Evolutionary conservation across 2,888 invertebrate genomes (phyloP).

Genomic region (Cheilosia vulpina): DNA sequence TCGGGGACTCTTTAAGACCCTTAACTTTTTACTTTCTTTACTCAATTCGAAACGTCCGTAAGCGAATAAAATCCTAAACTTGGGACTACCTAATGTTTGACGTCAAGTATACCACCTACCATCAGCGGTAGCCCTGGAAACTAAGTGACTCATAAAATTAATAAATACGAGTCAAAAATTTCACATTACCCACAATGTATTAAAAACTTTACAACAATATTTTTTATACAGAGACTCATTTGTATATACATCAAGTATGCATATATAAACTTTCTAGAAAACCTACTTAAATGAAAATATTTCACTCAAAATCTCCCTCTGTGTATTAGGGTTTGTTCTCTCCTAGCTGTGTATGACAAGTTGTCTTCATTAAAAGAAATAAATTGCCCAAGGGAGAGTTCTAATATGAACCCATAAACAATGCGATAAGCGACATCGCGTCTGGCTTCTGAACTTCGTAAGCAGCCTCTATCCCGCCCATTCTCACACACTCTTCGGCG

Average conservation of each 20-base stretch:
- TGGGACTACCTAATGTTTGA: too few relatives aligned
- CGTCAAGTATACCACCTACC: too few relatives aligned
- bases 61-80: too few relatives aligned
- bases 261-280: slow-evolving; percentile 10
- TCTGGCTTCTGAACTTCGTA: slow-evolving; percentile 68
- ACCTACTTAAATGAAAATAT: slow-evolving; percentile 58
- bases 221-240: slow-evolving; percentile 12
- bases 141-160: too few relatives aligned
- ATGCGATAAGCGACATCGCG: slow-evolving; percentile 70
- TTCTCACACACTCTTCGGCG: slow-evolving; percentile 21
- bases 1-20: too few relatives aligned
- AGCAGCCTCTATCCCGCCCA: slow-evolving; percentile 52
- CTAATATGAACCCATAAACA: slow-evolving; percentile 73
- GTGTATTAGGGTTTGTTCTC: slow-evolving; percentile 59
- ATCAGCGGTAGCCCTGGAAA: too few relatives aligned
- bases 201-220: slow-evolving; percentile 1
- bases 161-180: too few relatives aligned
- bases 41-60: too few relatives aligned
- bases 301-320: slow-evolving; percentile 48
- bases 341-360: slow-evolving; percentile 70
- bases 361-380: slow-evolving; percentile 75
- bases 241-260: background rate
- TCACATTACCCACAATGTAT: too few relatives aligned
- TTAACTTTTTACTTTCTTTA: too few relatives aligned
- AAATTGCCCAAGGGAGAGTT: slow-evolving; percentile 74